These are phyloP conservation scores for Lucifuga dentata DNA, from an alignment of 2,113 vertebrate genomes.

Conservation along the genomic window DNA sequence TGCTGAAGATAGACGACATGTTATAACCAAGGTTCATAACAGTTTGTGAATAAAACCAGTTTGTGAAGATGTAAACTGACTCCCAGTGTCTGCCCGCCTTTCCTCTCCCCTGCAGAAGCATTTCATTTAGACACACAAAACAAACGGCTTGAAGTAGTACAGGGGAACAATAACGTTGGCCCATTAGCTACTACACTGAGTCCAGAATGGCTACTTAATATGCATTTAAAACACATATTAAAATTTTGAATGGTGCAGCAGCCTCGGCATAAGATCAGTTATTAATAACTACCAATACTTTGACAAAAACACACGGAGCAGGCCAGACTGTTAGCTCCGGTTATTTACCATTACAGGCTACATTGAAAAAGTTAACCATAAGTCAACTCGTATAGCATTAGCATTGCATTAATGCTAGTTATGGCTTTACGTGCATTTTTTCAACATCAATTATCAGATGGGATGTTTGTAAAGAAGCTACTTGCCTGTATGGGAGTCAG, in stretches of 20 bases:
- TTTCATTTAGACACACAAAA: neutral
- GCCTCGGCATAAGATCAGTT: neutral
- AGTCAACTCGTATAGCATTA: neutral
- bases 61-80: too few species aligned
- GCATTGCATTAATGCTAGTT: neutral
- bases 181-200: too few species aligned
- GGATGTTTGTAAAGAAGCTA: slow-evolving; percentile 39
- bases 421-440: neutral
- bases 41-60: too few species aligned
- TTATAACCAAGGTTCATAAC: too few species aligned
- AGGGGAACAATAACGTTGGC: too few species aligned
- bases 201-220: neutral
- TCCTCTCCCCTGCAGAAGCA: slow-evolving; percentile 12
- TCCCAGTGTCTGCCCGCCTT: neutral
- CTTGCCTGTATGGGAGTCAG: slow-evolving; percentile 65
- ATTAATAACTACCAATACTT: neutral
- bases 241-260: neutral
- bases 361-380: neutral
- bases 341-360: slow-evolving; percentile 35
- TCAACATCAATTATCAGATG: neutral
- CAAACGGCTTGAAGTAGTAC: too few species aligned
- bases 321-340: slow-evolving; percentile 50
- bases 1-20: too few species aligned
- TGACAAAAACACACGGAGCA: slow-evolving; percentile 31
- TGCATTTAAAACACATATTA: neutral